Base-by-base conservation (phyloP, 2,797 vertebrate genomes). In the Synanceia verrucosa region DNA sequence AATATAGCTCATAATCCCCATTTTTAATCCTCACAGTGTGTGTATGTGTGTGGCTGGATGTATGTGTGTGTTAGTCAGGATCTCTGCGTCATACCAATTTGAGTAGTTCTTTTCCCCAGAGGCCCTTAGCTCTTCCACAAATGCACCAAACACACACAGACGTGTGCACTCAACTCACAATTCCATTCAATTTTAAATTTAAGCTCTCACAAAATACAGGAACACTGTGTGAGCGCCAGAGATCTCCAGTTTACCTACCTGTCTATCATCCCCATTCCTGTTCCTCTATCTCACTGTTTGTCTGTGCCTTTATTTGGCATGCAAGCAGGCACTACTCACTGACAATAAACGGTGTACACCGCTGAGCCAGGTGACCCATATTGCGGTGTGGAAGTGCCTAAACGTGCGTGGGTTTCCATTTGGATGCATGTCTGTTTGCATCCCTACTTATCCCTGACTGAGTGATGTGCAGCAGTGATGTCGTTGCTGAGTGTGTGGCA, bases 1-100 rank as follows among this genome's bases (percentile, higher is more conserved):
- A 89, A 89, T 81, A 84, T 81, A 86, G 83, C 81, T 58, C 76
- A 77, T 84, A 91, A 86, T 88, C 87, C 80, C 74, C 41, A 5
- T 79, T 88, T 89, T 81, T 76, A 82, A 81, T 72, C 72, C 48
- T 56, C 1, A n/a, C n/a, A n/a, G n/a, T 57, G 6, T 72, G 39
- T 76, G 51, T 73, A 60, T 21, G 28, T 53, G 12, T 16, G 39
- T n/a, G 41, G n/a, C 36, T 76, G 51, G 71, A 57, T 34, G 51
- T 31, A 12, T 23, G 47, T 50, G 56, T 73, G 66, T 75, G 44
- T 78, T 44, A 33, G 55, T 78, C 44, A 73, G 50, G 33, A 51
- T 81, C 12, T 79, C 55, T 76, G 47, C 47, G 29, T 87, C 80
- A 81, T 72, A 84, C 51, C 71, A 66, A 76, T 79, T 64, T 1